Base-by-base conservation (phyloP, 2,113 vertebrate species). In the Leiothrix lutea region DNA sequence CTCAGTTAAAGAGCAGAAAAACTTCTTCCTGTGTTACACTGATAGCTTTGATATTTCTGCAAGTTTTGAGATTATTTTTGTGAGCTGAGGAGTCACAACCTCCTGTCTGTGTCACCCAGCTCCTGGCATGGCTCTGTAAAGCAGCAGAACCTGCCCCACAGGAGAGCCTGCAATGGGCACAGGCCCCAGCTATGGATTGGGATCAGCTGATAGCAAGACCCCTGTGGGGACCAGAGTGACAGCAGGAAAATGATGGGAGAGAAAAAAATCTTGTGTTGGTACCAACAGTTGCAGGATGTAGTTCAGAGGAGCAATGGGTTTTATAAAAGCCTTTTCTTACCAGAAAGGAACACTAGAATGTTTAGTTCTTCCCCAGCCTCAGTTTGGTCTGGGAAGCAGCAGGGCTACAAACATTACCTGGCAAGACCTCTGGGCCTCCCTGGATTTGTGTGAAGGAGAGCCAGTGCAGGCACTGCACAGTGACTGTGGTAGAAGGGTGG, bases 391-490 rank as follows among this genome's bases (percentile, higher is more conserved):
- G 67, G 35, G 61, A 75, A 67, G 56, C 23, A 54, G 8, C 26
- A 69, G 60, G 58, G 29, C 40, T 73, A 3, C 36, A 13, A 4
- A 21, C 9, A 5, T 2, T 14, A 24, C 42, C 51, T 51, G 69
- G 58, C 20, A 38, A 56, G 54, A 20, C 58, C 36, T 47, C 36
- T 56, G 45, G 24, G 56, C 17, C 26, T 14, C 45, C n/a, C 64
- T 29, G 45, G 31, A 3, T 14, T 28, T 5, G 0, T 11, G 29
- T 35, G 26, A 36, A 28, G 48, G 15, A 47, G 29, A 65, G 21
- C 5, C 20, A 38, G 12, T 2, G 48, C 35, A 3, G 5, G 38
- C 1, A 0, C 8, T n/a, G 11, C 72, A 6, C 23, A 12, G 54
- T 1, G 1, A 13, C 29, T 29, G 29, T 18, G 45, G 15, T 2